phyloP scores from a whole-genome alignment of 2,888 invertebrate genomes.

The Phlogophora meticulosa region DNA sequence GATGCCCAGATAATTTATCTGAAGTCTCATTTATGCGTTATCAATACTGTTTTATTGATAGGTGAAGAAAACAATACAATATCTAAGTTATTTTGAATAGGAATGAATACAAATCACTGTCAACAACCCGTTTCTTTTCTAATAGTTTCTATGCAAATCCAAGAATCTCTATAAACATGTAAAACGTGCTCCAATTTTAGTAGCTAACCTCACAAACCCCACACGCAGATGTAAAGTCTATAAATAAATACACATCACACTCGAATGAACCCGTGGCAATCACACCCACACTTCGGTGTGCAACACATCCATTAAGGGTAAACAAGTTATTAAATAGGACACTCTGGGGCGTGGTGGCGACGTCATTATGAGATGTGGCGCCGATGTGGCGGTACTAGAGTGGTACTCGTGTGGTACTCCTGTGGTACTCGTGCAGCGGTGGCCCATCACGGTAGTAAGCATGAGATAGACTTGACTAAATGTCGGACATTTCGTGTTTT shows the following conservation, averaged over 20 bases:
- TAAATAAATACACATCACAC: not conserved
- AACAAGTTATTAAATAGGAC: slow-evolving; percentile 84
- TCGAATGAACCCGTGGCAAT: not conserved
- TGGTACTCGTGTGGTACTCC: slow-evolving; percentile 17
- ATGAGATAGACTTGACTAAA: slow-evolving; percentile 8
- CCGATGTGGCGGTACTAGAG: slow-evolving; percentile 65
- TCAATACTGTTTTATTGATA: too few species aligned
- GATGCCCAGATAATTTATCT: too few species aligned
- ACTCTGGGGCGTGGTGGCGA: slow-evolving; percentile 75
- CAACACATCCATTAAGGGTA: slow-evolving; percentile 68
- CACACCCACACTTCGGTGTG: slow-evolving; percentile 66
- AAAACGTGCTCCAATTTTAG: not conserved
- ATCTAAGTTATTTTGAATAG: too few species aligned
- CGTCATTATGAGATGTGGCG: slow-evolving; percentile 75
- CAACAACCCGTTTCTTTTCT: too few species aligned
- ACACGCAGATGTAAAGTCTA: not conserved
- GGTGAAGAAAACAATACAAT: too few species aligned
- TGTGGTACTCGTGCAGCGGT: slow-evolving; percentile 44
- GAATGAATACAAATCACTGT: too few species aligned
- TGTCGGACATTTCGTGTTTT: slow-evolving; percentile 1
- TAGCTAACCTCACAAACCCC: not conserved
- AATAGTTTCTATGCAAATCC: not conserved
- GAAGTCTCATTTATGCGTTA: too few species aligned
- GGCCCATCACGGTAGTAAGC: slow-evolving; percentile 11
- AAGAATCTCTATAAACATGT: not conserved